These are phyloP conservation scores for Puffinus mauretanicus DNA, from an alignment of 2,113 vertebrate species.

Conservation along the genomic window DNA sequence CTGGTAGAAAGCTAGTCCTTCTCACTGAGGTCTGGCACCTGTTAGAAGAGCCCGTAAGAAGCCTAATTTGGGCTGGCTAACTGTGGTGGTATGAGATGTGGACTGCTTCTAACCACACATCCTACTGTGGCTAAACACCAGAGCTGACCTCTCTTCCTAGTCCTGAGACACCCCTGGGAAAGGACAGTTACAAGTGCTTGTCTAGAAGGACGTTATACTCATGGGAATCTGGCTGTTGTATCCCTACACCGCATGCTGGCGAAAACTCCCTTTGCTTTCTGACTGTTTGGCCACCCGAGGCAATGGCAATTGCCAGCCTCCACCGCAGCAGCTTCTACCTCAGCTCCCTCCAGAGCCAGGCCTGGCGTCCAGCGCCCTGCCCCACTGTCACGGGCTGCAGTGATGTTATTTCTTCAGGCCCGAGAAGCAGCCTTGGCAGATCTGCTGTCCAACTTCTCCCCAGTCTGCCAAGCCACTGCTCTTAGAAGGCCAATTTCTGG, in stretches of 20 bases:
- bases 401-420: background rate
- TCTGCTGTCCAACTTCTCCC: background rate
- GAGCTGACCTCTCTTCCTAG: background rate
- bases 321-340: background rate
- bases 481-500: background rate
- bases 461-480: background rate
- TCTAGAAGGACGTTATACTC: background rate
- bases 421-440: background rate
- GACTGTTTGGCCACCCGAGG: background rate
- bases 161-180: background rate
- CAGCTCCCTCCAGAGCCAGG: background rate
- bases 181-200: background rate
- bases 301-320: background rate
- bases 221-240: background rate
- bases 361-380: background rate
- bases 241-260: background rate
- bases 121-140: background rate
- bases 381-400: background rate
- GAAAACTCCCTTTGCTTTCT: background rate
- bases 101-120: background rate
- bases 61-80: background rate
- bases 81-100: background rate
- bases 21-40: background rate
- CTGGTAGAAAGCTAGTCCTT: background rate
- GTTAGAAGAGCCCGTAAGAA: background rate